Evolutionary conservation across 2,888 invertebrate species (phyloP), one percentile per base, ranked within the genome.

Genomic region (Ormia ochracea): DNA sequence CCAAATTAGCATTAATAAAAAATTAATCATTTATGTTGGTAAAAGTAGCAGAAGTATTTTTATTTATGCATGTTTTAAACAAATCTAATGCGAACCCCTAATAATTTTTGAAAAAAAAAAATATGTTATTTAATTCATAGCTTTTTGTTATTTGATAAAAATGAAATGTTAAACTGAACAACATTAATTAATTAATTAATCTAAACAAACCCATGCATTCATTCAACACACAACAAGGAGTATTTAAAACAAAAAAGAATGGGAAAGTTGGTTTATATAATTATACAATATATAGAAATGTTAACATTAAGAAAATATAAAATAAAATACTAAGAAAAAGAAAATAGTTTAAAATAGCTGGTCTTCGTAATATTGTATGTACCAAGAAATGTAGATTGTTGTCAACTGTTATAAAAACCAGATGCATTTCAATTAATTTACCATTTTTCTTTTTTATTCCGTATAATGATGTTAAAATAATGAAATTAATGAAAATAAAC

Each of bases 91-190:
- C 9, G 23, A 56, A n/a, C 26, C 23, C 33, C 19, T 26, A 33
- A 52, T 12, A 31, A 70, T 43, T 70, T 70, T 54, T 63, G 0
- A 21, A 17, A 36, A 7, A 48, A 14, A 3, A 48, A 68, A 75
- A 72, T 48, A 26, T 74, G 79, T 75, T 75, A 59, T 75, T 63
- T 65, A 68, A 52, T 79, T 75, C 54, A 70, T 75, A 79, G 63
- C 7, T 28, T 41, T 72, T 65, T 58, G 56, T 68, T 43, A 36
- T 73, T 75, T 31, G 38, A 56, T 12, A 17, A 54, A 48, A 45
- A n/a, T n/a, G n/a, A 54, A 50, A 3, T 17, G 41, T 6, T 33
- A 4, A 33, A 38, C 26, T 23, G 21, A 33, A 45, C 4, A 7
- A 43, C 41, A 14, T 59, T 59, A 28, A 45, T 21, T 31, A 21